Evolutionary conservation across 2,888 invertebrate species (phyloP), one percentile per base, ranked within the genome.

Genomic region (Xanthia togata): DNA sequence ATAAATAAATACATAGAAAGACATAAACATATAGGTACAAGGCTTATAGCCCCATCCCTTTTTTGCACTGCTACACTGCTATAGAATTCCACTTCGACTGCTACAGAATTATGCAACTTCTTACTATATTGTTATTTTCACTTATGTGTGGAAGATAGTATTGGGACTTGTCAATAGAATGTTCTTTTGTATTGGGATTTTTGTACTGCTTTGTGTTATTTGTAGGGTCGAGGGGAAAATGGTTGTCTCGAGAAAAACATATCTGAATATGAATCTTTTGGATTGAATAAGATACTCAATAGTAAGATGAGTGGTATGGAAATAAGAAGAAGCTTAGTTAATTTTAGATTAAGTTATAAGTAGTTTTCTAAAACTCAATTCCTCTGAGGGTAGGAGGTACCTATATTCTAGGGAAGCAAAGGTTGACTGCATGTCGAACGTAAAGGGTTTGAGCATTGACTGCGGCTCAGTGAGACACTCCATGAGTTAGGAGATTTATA

Each of bases 391-490:
- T 59, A 31, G 31, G 57, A 57, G 8, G 26, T 57, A 59, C 17
- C 17, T 31, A 59, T 59, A 26, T 41, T 26, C 67, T 41, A 70
- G 55, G 86, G 67, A 59, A 83, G 64, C 79, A 67, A 20, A 77
- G 62, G 78, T 74, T 70, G 26, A 31, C 75, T 64, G 74, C 41
- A 74, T 20, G 35, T 69, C 20, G 20, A 31, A 64, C 68, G 55
- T 72, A 65, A 69, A 38, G 47, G n/a, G 60, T 63, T 57, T 68
- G 35, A 50, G 64, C 12, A 41, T 44, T 70, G 38, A 71, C 31
- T 78, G 63, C 62, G 73, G 76, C 73, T 80, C 70, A 80, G 75
- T 78, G 74, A 79, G 62, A 62, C 20, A 44, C n/a, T 65, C 35
- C 31, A 55, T 73, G 62, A 73, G 59, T 17, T 47, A 47, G 20